Evolutionary conservation across 1,140 invertebrate genomes (phyloP).

Genomic region (Myzus persicae): DNA sequence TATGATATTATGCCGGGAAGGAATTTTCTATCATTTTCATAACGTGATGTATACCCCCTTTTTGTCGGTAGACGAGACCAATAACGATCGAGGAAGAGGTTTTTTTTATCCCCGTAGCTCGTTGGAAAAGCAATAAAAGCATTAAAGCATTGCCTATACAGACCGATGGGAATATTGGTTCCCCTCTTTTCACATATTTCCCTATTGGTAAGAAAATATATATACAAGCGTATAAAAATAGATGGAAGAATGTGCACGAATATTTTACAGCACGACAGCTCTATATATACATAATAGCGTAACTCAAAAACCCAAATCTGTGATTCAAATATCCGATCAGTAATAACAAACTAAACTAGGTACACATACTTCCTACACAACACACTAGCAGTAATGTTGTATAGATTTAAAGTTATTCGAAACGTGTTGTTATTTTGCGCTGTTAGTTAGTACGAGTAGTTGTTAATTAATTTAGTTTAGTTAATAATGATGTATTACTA

Average conservation of each 20-base stretch:
- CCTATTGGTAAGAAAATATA: conserved; percentile 27
- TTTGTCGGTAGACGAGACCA: conserved; percentile 45
- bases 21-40: conserved; percentile 51
- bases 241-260: conserved; percentile 28
- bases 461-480: not conserved
- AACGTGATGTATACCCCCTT: conserved; percentile 34
- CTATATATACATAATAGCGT: conserved; percentile 33
- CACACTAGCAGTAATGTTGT: not conserved
- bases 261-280: conserved; percentile 26
- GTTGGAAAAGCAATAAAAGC: conserved; percentile 53
- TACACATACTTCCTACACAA: not conserved
- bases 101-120: conserved; percentile 26
- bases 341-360: not conserved
- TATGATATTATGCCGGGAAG: conserved; percentile 28
- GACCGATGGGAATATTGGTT: conserved; percentile 41
- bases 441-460: not conserved
- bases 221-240: conserved; percentile 41
- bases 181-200: conserved; percentile 46
- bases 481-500: not conserved
- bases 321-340: conserved; percentile 7
- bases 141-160: conserved; percentile 42
- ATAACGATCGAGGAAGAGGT: conserved; percentile 46
- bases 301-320: conserved; percentile 32
- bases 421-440: not conserved
- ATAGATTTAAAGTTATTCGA: not conserved